Conservation (phyloP, 2,797 vertebrate genomes). For the Siniperca scherzeri region DNA sequence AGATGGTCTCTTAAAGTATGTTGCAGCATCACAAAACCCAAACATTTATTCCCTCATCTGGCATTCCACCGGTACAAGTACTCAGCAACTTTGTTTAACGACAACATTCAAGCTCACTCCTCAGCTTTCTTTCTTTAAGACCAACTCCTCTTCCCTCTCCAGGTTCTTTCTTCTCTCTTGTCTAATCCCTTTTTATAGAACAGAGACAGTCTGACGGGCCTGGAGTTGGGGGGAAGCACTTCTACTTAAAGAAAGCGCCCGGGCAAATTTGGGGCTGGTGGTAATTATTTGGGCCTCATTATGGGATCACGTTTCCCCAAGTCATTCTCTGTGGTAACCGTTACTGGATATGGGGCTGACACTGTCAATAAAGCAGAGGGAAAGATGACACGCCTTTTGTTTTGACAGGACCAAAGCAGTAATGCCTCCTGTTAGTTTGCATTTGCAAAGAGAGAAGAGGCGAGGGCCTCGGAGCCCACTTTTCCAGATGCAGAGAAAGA, state of each 20-base stretch:
- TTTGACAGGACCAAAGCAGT: constrained; percentile 82
- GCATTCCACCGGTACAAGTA: neutral
- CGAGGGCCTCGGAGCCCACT: constrained; percentile 54
- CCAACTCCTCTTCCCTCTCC: constrained; percentile 51
- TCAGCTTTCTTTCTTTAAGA: constrained; percentile 45
- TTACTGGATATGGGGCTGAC: constrained; percentile 82
- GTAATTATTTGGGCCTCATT: constrained; percentile 85
- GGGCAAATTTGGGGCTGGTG: constrained; percentile 75
- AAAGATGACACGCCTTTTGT: constrained; percentile 83
- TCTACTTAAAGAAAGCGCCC: constrained; percentile 79
- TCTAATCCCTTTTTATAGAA: constrained; percentile 74
- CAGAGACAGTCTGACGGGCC: constrained; percentile 73
- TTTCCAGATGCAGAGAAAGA: constrained; percentile 74
- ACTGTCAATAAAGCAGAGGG: constrained; percentile 78
- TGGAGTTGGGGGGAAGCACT: constrained; percentile 44
- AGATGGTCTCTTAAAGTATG: constrained; percentile 3
- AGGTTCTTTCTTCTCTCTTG: constrained; percentile 65
- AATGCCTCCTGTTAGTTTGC: constrained; percentile 76
- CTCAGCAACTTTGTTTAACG: constrained; percentile 4
- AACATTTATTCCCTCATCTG: constrained; percentile 27
- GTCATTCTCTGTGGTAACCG: constrained; percentile 75
- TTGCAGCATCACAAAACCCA: neutral
- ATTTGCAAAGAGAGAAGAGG: constrained; percentile 65
- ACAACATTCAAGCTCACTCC: constrained; percentile 27
- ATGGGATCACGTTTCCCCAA: constrained; percentile 81